Evolutionary conservation across 1,140 invertebrate genomes (phyloP).

Genomic region (Phortica variegata): DNA sequence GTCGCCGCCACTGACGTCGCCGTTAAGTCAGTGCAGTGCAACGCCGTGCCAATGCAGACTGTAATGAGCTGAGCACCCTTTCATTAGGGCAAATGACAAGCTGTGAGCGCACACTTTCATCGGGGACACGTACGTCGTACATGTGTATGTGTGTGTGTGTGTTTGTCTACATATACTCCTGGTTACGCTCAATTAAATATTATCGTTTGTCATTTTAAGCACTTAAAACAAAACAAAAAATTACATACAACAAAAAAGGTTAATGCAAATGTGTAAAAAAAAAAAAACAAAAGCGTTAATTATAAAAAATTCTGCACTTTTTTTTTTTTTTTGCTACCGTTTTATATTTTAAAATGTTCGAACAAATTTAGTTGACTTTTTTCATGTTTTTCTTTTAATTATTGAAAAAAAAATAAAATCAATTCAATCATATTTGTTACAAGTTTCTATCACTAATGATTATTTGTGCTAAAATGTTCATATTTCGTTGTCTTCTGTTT

Average conservation of each 20-base stretch:
- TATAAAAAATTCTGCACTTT: too few species aligned
- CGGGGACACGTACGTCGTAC: not conserved
- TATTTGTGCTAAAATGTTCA: too few species aligned
- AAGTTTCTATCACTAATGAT: too few species aligned
- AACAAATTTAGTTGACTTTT: too few species aligned
- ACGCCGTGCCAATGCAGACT: too few species aligned
- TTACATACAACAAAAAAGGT: conserved; percentile 1
- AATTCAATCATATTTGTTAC: too few species aligned
- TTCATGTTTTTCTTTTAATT: too few species aligned
- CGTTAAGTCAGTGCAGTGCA: conserved; percentile 28
- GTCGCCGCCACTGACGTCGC: too few species aligned
- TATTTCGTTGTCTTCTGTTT: too few species aligned
- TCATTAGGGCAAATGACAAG: conserved; percentile 49
- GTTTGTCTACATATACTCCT: not conserved
- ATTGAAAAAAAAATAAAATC: too few species aligned
- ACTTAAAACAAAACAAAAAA: conserved; percentile 3
- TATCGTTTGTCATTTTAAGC: conserved; percentile 29
- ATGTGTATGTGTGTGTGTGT: conserved; percentile 1
- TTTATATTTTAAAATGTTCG: too few species aligned
- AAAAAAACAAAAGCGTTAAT: conserved; percentile 11
- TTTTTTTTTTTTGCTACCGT: too few species aligned
- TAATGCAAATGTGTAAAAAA: not conserved
- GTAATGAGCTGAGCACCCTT: conserved; percentile 22
- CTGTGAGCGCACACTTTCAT: not conserved
- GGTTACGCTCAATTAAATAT: conserved; percentile 51